phyloP scores from a whole-genome alignment of 1,140 invertebrate species.

The Grapholita molesta region DNA sequence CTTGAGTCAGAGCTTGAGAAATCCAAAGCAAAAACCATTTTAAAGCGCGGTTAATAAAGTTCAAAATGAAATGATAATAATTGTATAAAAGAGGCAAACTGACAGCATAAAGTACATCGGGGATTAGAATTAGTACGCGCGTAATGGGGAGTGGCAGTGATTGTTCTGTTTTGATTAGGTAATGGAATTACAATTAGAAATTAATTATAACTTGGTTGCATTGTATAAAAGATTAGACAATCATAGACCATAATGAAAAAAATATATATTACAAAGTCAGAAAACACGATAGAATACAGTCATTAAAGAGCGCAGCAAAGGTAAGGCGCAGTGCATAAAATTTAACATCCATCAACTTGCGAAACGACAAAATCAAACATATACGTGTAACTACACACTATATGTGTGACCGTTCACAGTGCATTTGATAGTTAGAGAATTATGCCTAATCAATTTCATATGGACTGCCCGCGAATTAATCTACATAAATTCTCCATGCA shows the following conservation, averaged over 20 bases:
- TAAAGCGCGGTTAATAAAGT: background rate
- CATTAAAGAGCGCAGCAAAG: too few species aligned
- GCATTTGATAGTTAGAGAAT: too few species aligned
- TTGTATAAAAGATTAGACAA: background rate
- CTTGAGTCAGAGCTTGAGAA: background rate
- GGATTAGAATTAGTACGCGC: constrained; percentile 11
- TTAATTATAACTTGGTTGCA: background rate
- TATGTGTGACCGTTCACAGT: too few species aligned
- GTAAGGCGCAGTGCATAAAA: too few species aligned
- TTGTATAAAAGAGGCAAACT: background rate
- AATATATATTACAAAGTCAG: too few species aligned
- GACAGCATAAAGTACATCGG: background rate
- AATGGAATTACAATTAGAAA: background rate
- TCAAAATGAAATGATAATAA: background rate
- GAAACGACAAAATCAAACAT: too few species aligned
- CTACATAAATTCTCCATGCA: too few species aligned
- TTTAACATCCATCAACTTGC: too few species aligned
- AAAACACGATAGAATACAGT: too few species aligned
- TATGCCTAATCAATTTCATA: too few species aligned
- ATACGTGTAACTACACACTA: too few species aligned
- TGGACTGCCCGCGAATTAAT: too few species aligned
- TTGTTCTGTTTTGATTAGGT: background rate
- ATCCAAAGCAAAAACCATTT: background rate
- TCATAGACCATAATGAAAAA: background rate
- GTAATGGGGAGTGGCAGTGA: background rate